These are phyloP conservation scores for Chelon auratus DNA, from an alignment of 2,797 vertebrate species.

Conservation along the genomic window DNA sequence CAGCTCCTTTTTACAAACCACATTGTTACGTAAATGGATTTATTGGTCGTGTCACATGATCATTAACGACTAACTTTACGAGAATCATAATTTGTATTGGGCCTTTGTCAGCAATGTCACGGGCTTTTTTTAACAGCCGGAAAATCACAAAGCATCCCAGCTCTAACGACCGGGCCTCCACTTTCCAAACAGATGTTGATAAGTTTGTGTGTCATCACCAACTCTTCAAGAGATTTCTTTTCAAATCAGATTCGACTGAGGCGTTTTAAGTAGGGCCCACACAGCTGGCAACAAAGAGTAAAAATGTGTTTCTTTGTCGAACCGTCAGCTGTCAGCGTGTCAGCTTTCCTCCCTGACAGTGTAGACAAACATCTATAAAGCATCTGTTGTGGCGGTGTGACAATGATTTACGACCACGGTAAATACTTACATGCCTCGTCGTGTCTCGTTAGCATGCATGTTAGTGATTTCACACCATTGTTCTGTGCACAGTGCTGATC, in stretches of 20 bases:
- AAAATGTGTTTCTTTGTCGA: conserved; percentile 50
- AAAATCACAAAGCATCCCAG: neutral
- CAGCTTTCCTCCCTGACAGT: conserved; percentile 26
- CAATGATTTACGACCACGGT: conserved; percentile 23
- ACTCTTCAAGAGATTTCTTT: conserved; percentile 29
- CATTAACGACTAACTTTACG: too few species aligned
- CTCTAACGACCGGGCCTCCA: neutral
- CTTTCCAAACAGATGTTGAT: conserved; percentile 7
- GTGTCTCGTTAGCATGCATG: conserved; percentile 6
- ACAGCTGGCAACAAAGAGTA: conserved; percentile 26
- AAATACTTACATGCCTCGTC: conserved; percentile 11
- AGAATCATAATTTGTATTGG: too few species aligned
- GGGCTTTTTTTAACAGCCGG: neutral
- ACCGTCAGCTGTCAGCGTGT: conserved; percentile 45
- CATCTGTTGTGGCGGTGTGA: conserved; percentile 41
- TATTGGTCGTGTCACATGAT: too few species aligned
- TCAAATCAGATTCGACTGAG: conserved; percentile 29
- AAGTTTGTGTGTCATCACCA: conserved; percentile 15
- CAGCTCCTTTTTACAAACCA: neutral
- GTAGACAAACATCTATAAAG: conserved; percentile 39
- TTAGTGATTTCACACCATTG: conserved; percentile 17
- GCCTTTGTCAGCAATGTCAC: too few species aligned
- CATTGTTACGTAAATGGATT: too few species aligned
- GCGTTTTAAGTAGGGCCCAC: conserved; percentile 46
- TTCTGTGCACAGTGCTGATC: neutral